A percentile compares a stretch with the other conserved stretches of the same genome.
These are phyloP conservation scores for Eriosoma lanigerum DNA, from an alignment of 1,140 invertebrate species.

Conservation along the genomic window DNA sequence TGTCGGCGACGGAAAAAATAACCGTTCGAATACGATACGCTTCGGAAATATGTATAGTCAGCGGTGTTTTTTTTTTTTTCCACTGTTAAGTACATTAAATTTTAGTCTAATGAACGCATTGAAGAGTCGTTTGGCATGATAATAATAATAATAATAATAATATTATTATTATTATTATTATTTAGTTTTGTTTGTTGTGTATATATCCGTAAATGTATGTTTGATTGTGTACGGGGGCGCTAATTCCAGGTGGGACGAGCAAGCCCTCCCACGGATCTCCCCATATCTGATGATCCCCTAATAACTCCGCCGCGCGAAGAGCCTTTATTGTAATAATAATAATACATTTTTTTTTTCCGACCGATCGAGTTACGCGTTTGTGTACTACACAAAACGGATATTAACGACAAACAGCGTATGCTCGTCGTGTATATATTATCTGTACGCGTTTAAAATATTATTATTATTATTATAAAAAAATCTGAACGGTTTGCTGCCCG, in stretches of 20 bases:
- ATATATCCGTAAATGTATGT: constrained; percentile 12
- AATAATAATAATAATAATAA: background rate
- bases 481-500: constrained; percentile 25
- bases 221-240: constrained; percentile 47
- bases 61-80: background rate
- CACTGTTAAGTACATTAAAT: constrained; percentile 1
- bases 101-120: constrained; percentile 32
- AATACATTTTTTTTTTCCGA: constrained; percentile 34
- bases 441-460: constrained; percentile 13
- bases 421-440: constrained; percentile 9
- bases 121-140: constrained; percentile 7
- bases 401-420: constrained; percentile 37
- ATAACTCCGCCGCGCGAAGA: constrained; percentile 41
- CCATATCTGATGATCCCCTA: constrained; percentile 50
- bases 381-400: constrained; percentile 40
- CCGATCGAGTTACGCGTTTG: constrained; percentile 46
- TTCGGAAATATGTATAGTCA: background rate
- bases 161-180: too few species aligned
- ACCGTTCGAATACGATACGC: too few species aligned
- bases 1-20: background rate
- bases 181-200: too few species aligned
- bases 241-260: constrained; percentile 48
- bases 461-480: too few species aligned
- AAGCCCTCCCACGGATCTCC: constrained; percentile 50
- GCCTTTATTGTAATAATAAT: constrained; percentile 44